phyloP scores from a whole-genome alignment of 2,113 vertebrate species.

The Triplophysa tibetana region DNA sequence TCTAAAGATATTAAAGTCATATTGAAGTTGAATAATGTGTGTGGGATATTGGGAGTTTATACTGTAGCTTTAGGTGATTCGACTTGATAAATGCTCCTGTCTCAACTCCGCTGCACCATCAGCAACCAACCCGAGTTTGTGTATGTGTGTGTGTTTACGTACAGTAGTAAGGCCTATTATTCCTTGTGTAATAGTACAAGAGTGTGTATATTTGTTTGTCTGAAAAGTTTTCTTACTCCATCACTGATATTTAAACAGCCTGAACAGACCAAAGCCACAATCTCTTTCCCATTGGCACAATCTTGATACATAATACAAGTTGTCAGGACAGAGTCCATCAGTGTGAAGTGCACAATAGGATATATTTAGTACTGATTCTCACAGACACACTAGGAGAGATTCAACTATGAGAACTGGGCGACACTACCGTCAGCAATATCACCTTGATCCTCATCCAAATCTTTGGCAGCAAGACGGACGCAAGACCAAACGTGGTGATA shows the following conservation, averaged over 20 bases:
- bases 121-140: conserved; percentile 33
- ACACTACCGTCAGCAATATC: neutral
- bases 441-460: conserved; percentile 13
- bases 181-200: neutral
- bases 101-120: conserved; percentile 36
- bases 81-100: conserved; percentile 47
- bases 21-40: conserved; percentile 36
- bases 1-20: conserved; percentile 24
- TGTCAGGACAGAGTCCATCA: neutral
- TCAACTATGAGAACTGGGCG: neutral
- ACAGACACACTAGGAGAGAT: neutral
- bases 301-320: neutral
- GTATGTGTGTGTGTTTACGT: conserved; percentile 23
- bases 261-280: conserved; percentile 1
- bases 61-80: conserved; percentile 21
- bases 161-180: neutral
- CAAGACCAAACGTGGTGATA: conserved; percentile 10
- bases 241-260: conserved; percentile 18
- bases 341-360: neutral
- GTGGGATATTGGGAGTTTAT: conserved; percentile 24
- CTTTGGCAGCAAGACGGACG: conserved; percentile 8
- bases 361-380: neutral
- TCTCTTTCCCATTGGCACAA: neutral
- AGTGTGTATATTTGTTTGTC: conserved; percentile 4
- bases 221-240: neutral